phyloP scores from a whole-genome alignment of 2,113 vertebrate genomes.

The Illadopsis cleaveri region DNA sequence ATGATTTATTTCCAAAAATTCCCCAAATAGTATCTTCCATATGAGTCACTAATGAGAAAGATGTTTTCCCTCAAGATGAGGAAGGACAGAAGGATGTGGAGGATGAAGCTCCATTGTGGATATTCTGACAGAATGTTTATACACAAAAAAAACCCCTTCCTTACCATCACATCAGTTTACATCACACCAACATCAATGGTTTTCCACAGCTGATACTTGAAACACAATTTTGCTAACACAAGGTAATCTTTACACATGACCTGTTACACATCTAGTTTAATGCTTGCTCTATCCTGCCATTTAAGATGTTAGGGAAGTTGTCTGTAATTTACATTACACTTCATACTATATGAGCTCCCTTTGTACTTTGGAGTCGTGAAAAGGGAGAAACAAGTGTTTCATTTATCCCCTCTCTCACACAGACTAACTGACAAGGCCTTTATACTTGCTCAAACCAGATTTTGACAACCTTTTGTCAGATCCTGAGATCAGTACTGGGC shows the following conservation, averaged over 20 bases:
- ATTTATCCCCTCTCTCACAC: not conserved
- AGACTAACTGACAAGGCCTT: not conserved
- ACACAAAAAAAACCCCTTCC: not conserved
- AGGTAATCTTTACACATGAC: not conserved
- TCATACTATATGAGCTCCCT: not conserved
- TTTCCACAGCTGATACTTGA: not conserved
- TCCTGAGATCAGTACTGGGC: not conserved
- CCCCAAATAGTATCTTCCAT: not conserved
- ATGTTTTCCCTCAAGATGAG: not conserved
- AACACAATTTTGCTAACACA: not conserved
- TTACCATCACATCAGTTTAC: not conserved
- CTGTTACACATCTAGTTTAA: not conserved
- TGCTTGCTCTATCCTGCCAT: not conserved
- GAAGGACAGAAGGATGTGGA: not conserved
- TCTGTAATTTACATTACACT: not conserved
- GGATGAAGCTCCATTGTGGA: not conserved
- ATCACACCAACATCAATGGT: not conserved
- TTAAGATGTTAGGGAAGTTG: not conserved
- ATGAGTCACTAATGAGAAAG: not conserved
- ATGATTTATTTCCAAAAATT: not conserved
- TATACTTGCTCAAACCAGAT: not conserved
- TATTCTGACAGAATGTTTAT: not conserved
- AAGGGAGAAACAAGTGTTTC: not conserved
- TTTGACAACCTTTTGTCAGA: not conserved
- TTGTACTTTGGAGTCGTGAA: not conserved